Base-by-base conservation (phyloP, 64 coral and sea anemone genomes). In the Montipora sp. region DNA sequence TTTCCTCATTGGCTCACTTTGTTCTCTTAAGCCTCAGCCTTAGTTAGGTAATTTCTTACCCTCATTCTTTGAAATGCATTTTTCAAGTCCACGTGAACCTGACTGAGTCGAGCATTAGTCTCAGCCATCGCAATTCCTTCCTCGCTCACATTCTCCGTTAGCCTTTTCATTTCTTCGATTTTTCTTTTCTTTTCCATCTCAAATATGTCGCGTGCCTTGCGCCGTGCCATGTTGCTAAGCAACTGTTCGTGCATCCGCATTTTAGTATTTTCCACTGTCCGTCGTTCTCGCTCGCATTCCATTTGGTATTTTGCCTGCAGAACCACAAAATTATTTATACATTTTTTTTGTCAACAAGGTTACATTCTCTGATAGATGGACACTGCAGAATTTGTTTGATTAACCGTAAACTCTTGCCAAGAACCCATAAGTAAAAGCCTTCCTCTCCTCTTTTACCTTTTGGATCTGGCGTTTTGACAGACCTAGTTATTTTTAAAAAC, bases 221-320 rank as follows among this genome's bases (percentile, higher is more conserved):
- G 89, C 69, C 80, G 48, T 48, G 94, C 81, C 27, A 92, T 89
- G 10, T 89, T 87, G 16, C 91, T 94, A 13, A 98, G 59, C 61
- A 98, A 21, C 18, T 98, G 91, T 60, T 95, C 96, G 27, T 98
- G 96, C 94, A 98, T 95, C 14, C 65, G 87, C 19, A 89, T 90
- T 67, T 98, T 98, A 3, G 92, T 75, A 5, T 78, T 89, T 84
- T 98, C 94, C 3, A 90, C 59, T 46, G 51, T 50, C 1, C 80
- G 77, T 83, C 96, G 88, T 3, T 93, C 82, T 21, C 71, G 75
- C 50, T 98, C 96, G 63, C 90, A 93, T 5, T 98, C 94, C 57
- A 82, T 87, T 75, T 98, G 91, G 83, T 93, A 98, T 20, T 93
- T 93, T 73, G 96, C 91, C 96, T 98, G 75, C 13, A 90, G 75